Evolutionary conservation across 2,888 invertebrate species (phyloP), one percentile per base, ranked within the genome.

Genomic region (Drosophila formosana): DNA sequence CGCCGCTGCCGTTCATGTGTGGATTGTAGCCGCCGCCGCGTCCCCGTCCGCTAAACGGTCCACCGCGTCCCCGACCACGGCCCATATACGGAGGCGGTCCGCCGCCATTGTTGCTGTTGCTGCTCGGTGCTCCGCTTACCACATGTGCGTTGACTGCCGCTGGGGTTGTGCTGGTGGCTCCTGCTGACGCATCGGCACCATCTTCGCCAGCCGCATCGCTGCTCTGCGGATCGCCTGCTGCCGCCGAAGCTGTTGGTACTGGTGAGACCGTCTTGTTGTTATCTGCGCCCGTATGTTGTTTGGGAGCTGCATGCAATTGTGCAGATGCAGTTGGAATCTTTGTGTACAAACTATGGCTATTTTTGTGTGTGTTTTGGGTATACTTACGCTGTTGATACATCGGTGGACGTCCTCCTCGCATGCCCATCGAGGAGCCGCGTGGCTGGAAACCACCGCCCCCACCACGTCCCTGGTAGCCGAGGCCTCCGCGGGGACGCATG

Each of bases 301-400:
- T 91, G 6, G 90, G 90, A 30, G 89, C 91, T 91, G 66, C 56
- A 61, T 66, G 4, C 32, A 46, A 18, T 55, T 55, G 34, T 39
- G 49, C 55, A 57, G 47, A 18, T 57, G 41, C 18, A 18, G 18
- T 18, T 37, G 37, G 50, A 41, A 13, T 23, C 41, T 45, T 34
- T 13, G 25, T 61, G 7, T 46, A 28, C n/a, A 45, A 46, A 13
- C 34, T 51, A 37, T 39, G 7, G 1, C 4, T 9, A 46, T 8
- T 18, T 46, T 18, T 2, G n/a, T 32, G 32, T 32, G 32, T 32
- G 32, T 32, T 32, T 11, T 4, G 37, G 37, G 1, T 39, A 28
- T 64, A 90, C 91, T 92, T 89, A 92, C 92, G 90, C 72, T 92
- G 92, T n/a, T 78, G 82, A 70, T 92, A 92, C 60, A 91, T 74